Evolutionary conservation across 2,888 invertebrate genomes (phyloP), one percentile per base, ranked within the genome.

Genomic region (Anagyrus pseudococci): DNA sequence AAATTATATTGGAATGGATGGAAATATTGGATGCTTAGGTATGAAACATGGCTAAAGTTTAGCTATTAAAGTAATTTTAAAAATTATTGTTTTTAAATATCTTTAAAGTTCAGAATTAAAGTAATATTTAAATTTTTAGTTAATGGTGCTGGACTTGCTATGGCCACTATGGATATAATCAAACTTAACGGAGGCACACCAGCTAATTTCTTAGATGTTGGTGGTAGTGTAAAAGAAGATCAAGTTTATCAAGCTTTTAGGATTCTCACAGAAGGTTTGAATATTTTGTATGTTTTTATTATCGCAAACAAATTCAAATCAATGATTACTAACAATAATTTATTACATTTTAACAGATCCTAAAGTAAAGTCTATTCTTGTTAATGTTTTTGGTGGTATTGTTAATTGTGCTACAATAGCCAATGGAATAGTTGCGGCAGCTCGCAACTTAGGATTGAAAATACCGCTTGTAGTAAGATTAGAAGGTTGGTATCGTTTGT

Each of bases 121-220:
- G 58, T 66, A 66, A 55, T 57, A 57, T 60, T 64, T 64, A 63
- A n/a, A n/a, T 49, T n/a, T 69, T 4, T 88, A 88, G 99, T 99
- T 0, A 99, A 99, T 84, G 99, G 99, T 20, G 99, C 99, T 69
- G 99, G 99, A 1, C 84, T 99, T 56, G 99, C 99, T 3, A 99
- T 99, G 99, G 99, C 98, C 2, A 99, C 99, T 7, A 98, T 99
- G 98, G 99, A 99, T 79, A 95, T 99, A 41, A 98, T 99, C 67
- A 95, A 94, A 77, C 83, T 98, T 41, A 91, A 96, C 81, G 98
- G 98, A 19, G 99, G 99, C 15, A 89, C 87, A 70, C 98, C 99
- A 8, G 99, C 99, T 0, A 99, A 99, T 82, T 99, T 99, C 83
- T 85, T 99, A 52, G 99, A 99, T 79, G 93, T 98, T 50, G 99